phyloP scores from a whole-genome alignment of 64 coral and sea anemone species.

The Pocillopora damicornis region DNA sequence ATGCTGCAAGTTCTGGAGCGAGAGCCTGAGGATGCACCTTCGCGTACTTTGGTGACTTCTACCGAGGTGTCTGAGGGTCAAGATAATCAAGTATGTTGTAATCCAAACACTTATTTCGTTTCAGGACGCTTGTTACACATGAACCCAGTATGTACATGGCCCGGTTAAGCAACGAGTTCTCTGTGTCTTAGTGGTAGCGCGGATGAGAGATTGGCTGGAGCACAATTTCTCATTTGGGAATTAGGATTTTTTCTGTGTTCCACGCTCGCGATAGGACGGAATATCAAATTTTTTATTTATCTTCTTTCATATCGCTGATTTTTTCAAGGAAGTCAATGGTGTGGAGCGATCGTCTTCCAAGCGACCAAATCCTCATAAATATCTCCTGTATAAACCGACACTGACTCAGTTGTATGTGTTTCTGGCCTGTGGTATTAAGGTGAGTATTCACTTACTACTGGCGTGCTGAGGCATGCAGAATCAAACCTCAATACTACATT shows the following conservation, averaged over 20 bases:
- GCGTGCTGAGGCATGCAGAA: too few species aligned
- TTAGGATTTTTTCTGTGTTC: too few species aligned
- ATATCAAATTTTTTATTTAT: neutral
- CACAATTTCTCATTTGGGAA: too few species aligned
- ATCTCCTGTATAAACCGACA: constrained; percentile 92
- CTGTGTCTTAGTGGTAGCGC: too few species aligned
- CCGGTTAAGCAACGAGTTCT: too few species aligned
- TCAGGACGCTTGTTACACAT: neutral
- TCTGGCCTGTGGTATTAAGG: constrained; percentile 89
- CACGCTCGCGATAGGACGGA: too few species aligned
- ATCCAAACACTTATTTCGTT: neutral
- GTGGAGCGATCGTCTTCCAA: constrained; percentile 27
- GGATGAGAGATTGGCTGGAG: too few species aligned
- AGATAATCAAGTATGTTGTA: constrained; percentile 9
- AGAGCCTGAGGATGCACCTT: constrained; percentile 76
- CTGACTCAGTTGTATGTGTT: constrained; percentile 91
- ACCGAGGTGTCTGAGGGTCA: constrained; percentile 12
- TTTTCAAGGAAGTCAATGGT: constrained; percentile 29
- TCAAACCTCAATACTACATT: too few species aligned
- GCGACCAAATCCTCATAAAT: constrained; percentile 96
- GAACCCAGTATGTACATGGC: too few species aligned
- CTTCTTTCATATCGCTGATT: neutral
- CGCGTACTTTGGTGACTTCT: constrained; percentile 73
- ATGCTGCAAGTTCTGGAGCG: constrained; percentile 95
- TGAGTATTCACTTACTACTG: neutral